These are phyloP conservation scores for Synergus japonicus DNA, from an alignment of 2,888 invertebrate genomes.

Conservation along the genomic window DNA sequence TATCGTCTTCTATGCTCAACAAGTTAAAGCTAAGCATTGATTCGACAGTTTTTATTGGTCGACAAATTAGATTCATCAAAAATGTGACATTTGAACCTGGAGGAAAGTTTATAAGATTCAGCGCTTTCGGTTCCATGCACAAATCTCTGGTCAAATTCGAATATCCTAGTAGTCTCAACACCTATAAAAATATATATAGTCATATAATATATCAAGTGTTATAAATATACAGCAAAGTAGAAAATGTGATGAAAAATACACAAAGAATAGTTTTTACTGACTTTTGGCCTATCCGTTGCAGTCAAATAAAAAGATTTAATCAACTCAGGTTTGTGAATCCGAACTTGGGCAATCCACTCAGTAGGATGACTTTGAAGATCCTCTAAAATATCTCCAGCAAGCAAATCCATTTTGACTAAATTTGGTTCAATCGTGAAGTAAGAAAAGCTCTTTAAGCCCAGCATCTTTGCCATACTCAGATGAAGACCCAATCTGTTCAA, in stretches of 20 bases:
- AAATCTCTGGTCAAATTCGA: conserved; percentile 67
- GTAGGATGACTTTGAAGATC: conserved; percentile 61
- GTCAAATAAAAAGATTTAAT: conserved; percentile 71
- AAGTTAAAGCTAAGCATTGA: conserved; percentile 62
- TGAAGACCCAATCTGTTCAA: conserved; percentile 66
- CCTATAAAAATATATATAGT: conserved; percentile 52
- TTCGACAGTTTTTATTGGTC: conserved; percentile 62
- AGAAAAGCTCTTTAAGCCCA: conserved; percentile 63
- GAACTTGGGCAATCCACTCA: conserved; percentile 66
- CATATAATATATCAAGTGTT: neutral
- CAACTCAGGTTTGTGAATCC: conserved; percentile 61
- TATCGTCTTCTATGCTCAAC: conserved; percentile 53
- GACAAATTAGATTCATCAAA: conserved; percentile 67
- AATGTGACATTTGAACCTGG: conserved; percentile 64
- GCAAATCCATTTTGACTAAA: conserved; percentile 65
- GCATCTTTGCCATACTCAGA: conserved; percentile 64
- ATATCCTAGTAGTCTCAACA: conserved; percentile 67
- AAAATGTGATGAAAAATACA: neutral
- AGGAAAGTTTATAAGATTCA: conserved; percentile 67
- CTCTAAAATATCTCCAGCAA: conserved; percentile 62
- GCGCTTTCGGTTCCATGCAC: conserved; percentile 59
- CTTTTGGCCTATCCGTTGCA: conserved; percentile 66
- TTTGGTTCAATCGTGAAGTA: conserved; percentile 64
- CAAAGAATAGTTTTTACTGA: conserved; percentile 43
- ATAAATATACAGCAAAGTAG: neutral